A percentile compares a stretch with the other conserved stretches of the same genome.
Evolutionary conservation across 2,113 vertebrate genomes (phyloP).

Genomic region (Odocoileus hemionus): DNA sequence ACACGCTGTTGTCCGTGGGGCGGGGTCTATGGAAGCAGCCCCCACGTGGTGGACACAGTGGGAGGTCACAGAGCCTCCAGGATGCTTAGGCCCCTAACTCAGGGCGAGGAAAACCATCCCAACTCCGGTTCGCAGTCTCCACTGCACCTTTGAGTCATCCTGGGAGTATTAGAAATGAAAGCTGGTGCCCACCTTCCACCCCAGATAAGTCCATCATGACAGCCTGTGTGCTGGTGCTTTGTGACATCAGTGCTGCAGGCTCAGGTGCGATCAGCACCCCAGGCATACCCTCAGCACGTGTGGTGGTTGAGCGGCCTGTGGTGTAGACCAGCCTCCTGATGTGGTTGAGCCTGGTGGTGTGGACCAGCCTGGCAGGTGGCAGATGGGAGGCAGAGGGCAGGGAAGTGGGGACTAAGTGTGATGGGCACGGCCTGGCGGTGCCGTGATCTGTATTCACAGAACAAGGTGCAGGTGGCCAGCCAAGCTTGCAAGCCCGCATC

Average conservation of each 20-base stretch:
- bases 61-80: accelerated
- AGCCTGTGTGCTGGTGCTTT: accelerated
- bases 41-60: accelerated
- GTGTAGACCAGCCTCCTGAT: neutral
- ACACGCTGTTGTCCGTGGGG: accelerated
- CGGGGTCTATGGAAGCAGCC: neutral
- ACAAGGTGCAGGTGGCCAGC: accelerated
- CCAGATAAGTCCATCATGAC: accelerated
- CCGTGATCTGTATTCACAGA: accelerated
- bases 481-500: accelerated
- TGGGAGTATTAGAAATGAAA: neutral
- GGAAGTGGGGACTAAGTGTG: neutral
- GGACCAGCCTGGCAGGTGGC: neutral
- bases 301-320: neutral
- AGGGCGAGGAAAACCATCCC: accelerated
- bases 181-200: accelerated
- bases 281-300: neutral
- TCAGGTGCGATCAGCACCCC: no score
- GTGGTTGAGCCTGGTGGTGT: neutral
- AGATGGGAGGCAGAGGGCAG: neutral
- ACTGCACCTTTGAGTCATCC: neutral
- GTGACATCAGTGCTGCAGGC: no score
- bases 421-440: accelerated
- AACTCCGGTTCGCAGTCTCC: neutral
- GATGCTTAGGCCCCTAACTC: neutral